These are phyloP conservation scores for Petrosia ficiformis DNA, from an alignment of 37 sponge, comb jelly and placozoan species.

Conservation along the genomic window DNA sequence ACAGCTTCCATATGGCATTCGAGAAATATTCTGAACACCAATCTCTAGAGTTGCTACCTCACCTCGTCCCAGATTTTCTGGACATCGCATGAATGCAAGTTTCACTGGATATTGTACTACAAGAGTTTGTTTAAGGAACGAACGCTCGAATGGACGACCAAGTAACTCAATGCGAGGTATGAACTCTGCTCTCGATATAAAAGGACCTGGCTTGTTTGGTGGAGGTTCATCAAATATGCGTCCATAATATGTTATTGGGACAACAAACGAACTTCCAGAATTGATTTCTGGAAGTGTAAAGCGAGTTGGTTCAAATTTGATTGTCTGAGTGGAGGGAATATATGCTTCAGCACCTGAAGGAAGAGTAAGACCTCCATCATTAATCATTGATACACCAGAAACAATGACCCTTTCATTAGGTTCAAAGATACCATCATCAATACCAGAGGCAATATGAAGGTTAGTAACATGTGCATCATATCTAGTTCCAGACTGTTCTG, in stretches of 20 bases:
- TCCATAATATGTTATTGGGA: conserved; percentile 59
- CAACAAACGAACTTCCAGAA: conserved; percentile 20
- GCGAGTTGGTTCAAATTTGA: conserved; percentile 63
- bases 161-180: conserved; percentile 46
- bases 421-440: conserved; percentile 76
- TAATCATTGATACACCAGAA: conserved; percentile 23
- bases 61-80: conserved; percentile 46
- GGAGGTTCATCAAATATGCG: conserved; percentile 72
- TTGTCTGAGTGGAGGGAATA: conserved; percentile 58
- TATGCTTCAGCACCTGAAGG: conserved; percentile 62
- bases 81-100: conserved; percentile 35
- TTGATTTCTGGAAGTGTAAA: conserved; percentile 51
- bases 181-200: conserved; percentile 43
- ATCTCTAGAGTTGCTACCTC: conserved; percentile 51
- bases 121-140: conserved; percentile 24
- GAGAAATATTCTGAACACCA: conserved; percentile 63
- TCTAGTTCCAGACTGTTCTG: conserved; percentile 34
- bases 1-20: conserved; percentile 48
- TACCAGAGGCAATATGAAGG: conserved; percentile 22
- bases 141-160: conserved; percentile 66
- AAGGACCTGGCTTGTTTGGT: conserved; percentile 72
- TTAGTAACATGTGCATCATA: conserved; percentile 42
- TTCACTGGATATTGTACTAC: conserved; percentile 74
- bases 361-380: conserved; percentile 62
- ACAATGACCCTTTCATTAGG: conserved; percentile 72